Evolutionary conservation across 2,888 invertebrate species (phyloP), one percentile per base, ranked within the genome.

Genomic region (Habrosyne pyritoides): DNA sequence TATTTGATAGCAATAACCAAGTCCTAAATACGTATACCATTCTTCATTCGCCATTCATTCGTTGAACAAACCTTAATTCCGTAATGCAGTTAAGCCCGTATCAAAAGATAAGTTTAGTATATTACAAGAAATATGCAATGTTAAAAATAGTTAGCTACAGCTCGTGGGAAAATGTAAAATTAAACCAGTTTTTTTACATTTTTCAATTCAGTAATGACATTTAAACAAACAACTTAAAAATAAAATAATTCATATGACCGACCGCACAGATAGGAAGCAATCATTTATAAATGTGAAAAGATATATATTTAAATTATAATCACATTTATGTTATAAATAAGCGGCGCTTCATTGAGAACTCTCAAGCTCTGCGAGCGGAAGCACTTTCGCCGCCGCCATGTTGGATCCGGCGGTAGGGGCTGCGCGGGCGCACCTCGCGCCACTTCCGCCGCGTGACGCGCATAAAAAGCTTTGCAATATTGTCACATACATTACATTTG

Each of bases 311-410:
- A 64, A 69, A 67, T 75, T 67, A 69, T 73, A 77, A 76, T 74
- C 72, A 76, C 73, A 76, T 77, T 79, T 74, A 80, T 73, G 77
- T 75, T 80, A 77, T 74, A 79, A 79, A 80, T 80, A 79, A 81
- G 75, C 77, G 75, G 72, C 73, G 80, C 74, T 88, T 86, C 87
- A 90, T 89, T 88, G 86, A 89, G 84, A 86, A 82, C 81, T 84
- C 79, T 83, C 81, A 83, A 87, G 83, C 79, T 79, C 71, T 73
- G 75, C 81, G 74, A 75, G 66, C 92, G 92, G 92, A 92, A 91
- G 87, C 88, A 91, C 92, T 91, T 91, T 91, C 89, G 90, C 91
- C 88, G 83, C 79, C 77, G 92, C 91, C 91, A 91, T 91, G 73
- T 88, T 91, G 91, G 89, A 91, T 91, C 91, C 91, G 91, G 90